phyloP scores from a whole-genome alignment of 1,140 invertebrate genomes.

The Zaprionus africanus region DNA sequence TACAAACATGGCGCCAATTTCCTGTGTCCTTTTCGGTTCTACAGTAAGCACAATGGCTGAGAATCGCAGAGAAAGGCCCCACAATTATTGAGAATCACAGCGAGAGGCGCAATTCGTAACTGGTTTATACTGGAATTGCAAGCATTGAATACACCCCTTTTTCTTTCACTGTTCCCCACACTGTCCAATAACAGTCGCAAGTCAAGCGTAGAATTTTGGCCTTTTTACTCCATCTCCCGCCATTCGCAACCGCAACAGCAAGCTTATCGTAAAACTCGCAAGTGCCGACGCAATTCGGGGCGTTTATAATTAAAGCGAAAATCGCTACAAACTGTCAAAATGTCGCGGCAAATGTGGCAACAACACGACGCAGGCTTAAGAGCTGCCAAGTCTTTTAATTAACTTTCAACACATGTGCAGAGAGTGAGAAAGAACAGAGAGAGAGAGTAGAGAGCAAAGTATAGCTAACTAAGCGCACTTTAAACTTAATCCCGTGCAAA shows the following conservation, averaged over 20 bases:
- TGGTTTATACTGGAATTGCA: too few species aligned
- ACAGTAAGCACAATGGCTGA: neutral
- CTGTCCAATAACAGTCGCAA: constrained; percentile 30
- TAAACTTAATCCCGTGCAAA: constrained; percentile 56
- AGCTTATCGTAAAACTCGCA: constrained; percentile 8
- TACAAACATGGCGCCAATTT: constrained; percentile 26
- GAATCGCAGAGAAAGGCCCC: neutral
- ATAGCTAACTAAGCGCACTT: constrained; percentile 19
- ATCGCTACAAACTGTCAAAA: constrained; percentile 63
- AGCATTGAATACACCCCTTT: too few species aligned
- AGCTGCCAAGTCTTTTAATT: constrained; percentile 61
- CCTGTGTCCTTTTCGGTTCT: constrained; percentile 7
- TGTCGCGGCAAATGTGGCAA: constrained; percentile 39
- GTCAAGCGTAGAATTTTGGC: constrained; percentile 26
- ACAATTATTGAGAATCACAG: too few species aligned
- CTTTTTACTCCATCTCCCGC: too few species aligned
- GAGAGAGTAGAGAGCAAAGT: constrained; percentile 29
- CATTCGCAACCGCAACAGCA: constrained; percentile 16
- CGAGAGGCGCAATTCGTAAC: too few species aligned
- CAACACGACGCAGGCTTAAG: neutral
- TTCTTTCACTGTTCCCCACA: constrained; percentile 18
- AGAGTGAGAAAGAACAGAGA: constrained; percentile 3
- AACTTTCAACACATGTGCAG: constrained; percentile 60
- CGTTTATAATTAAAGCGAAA: constrained; percentile 62
- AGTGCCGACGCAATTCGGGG: constrained; percentile 3